phyloP scores from a whole-genome alignment of 53 echinoderm and acorn worm species.

The Temnopleurus reevesii region DNA sequence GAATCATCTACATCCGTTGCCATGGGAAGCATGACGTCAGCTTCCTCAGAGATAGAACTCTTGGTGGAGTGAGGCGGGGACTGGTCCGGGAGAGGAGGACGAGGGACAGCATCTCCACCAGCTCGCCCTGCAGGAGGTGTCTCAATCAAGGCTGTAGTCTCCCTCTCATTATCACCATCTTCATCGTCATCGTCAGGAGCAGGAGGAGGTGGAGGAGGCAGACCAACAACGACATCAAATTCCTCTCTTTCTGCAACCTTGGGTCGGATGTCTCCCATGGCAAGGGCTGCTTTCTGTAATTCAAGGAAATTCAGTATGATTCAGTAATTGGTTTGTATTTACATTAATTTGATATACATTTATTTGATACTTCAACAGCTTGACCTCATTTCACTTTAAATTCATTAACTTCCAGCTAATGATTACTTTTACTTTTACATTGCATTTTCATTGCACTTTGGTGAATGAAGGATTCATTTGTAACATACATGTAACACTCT shows the following conservation, averaged over 20 bases:
- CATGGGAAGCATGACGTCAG: background rate
- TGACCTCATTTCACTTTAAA: too few species aligned
- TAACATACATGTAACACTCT: too few species aligned
- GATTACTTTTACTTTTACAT: too few species aligned
- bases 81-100: background rate
- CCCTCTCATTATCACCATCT: background rate
- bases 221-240: background rate
- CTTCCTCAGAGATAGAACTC: background rate
- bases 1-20: background rate
- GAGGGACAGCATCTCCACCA: conserved; percentile 11
- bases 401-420: too few species aligned
- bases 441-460: too few species aligned
- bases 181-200: background rate
- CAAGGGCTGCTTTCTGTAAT: conserved; percentile 31
- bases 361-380: too few species aligned
- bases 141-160: background rate
- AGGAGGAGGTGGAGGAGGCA: conserved; percentile 7
- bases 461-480: too few species aligned
- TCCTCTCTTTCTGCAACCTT: background rate
- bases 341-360: too few species aligned
- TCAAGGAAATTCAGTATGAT: too few species aligned
- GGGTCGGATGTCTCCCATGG: conserved; percentile 23
- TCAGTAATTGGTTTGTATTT: too few species aligned
- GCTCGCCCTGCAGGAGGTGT: conserved; percentile 15
- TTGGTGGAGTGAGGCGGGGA: background rate